Percentiles rank a stretch among this genome's conserved stretches.
phyloP scores from a whole-genome alignment of 1,140 invertebrate species.

The Pogonomyrmex californicus region DNA sequence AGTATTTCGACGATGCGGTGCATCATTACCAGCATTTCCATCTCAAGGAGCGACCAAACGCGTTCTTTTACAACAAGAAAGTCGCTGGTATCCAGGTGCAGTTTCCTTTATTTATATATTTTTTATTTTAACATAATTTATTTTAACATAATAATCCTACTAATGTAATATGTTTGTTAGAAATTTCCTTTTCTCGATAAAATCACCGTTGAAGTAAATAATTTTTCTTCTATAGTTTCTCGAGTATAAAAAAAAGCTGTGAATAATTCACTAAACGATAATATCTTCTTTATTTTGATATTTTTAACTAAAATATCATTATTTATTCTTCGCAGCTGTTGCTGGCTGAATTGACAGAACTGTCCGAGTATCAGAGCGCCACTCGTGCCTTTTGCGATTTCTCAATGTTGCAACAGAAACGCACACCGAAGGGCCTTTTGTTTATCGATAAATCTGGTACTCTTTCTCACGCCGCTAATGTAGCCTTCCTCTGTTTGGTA shows the following conservation, averaged over 20 bases:
- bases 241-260: background rate
- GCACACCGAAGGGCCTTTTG: conserved; percentile 88
- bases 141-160: background rate
- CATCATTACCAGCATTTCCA: conserved; percentile 87
- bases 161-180: background rate
- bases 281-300: background rate
- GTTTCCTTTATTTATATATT: background rate
- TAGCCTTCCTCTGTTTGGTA: conserved; percentile 88
- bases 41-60: conserved; percentile 85
- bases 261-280: background rate
- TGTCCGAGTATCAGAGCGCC: conserved; percentile 85
- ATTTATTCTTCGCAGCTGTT: conserved; percentile 81
- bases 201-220: background rate
- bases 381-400: conserved; percentile 87
- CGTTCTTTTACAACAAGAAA: conserved; percentile 89
- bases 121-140: background rate
- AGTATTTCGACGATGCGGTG: conserved; percentile 88
- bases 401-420: conserved; percentile 84
- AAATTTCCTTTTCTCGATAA: background rate
- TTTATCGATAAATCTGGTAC: conserved; percentile 89
- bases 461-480: conserved; percentile 88
- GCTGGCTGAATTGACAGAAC: conserved; percentile 85
- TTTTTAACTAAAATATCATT: background rate
- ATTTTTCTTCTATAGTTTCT: background rate
- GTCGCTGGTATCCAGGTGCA: conserved; percentile 88